Conservation (phyloP, 2,113 vertebrate species). For the Odontophorus gujanensis region DNA sequence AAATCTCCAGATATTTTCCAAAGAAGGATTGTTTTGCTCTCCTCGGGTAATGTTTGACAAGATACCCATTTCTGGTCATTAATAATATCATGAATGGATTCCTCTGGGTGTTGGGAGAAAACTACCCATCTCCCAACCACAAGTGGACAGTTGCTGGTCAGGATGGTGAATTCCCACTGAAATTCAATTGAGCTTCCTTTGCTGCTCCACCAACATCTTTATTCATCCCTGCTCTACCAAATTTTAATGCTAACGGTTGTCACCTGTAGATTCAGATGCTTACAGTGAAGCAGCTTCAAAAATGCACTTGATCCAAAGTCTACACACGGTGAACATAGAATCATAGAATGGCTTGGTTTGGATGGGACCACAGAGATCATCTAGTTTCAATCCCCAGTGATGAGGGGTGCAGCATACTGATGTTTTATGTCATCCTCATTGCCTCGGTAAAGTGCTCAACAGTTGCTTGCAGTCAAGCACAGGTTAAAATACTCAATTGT, state of each 20-base stretch:
- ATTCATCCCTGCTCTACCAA: neutral
- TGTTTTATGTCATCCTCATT: neutral
- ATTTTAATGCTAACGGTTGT: neutral
- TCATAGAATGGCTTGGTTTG: too few species aligned
- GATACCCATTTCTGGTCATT: neutral
- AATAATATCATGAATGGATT: neutral
- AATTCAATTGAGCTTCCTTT: neutral
- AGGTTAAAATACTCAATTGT: neutral
- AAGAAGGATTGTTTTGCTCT: neutral
- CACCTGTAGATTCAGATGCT: neutral
- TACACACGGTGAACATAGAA: fast-evolving
- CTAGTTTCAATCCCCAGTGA: too few species aligned
- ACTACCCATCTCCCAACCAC: neutral
- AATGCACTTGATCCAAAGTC: fast-evolving
- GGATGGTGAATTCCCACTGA: neutral
- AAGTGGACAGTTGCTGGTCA: neutral
- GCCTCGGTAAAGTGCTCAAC: neutral
- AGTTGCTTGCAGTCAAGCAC: neutral
- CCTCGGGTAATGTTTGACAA: neutral
- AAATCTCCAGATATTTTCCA: neutral
- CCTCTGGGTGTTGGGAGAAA: neutral
- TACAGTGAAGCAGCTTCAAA: neutral
- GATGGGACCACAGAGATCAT: too few species aligned
- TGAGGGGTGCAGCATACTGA: neutral
- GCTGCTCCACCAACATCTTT: fast-evolving